Base-by-base conservation (phyloP, 2,797 vertebrate genomes). In the Tangara arthus region DNA sequence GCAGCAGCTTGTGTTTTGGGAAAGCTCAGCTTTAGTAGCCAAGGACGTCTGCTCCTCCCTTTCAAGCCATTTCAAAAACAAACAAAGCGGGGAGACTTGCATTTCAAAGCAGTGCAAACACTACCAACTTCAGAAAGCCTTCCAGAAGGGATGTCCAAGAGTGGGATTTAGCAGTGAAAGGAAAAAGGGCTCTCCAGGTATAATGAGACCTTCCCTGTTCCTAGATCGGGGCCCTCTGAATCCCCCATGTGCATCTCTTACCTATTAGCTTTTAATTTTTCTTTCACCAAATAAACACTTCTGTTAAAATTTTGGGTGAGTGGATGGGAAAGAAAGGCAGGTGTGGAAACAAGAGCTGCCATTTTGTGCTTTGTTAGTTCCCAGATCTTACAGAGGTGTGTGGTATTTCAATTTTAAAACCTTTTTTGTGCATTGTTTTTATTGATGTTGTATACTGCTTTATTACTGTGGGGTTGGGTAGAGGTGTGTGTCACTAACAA, bases 1-100 rank as follows among this genome's bases (percentile, higher is more conserved):
- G 93, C 95, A 95, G 93, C 91, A 94, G 96, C 93, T 93, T 97
- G 95, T 94, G 92, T 95, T 96, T 97, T 96, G 96, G 87, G 96
- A 96, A 95, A 95, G 85, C 93, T 94, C 87, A 92, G 93, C 89
- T 73, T 93, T 95, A 87, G 83, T 94, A 87, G 80, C 89, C 56
- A 34, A 75, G 81, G 93, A 95, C 61, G 90, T 64, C 87, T 95
- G 91, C 94, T 96, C 93, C 92, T 90, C 94, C 90, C 81, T 91
- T 92, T 89, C 82, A 78, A 90, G 84, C 89, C 89, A 46, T 92
- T 95, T 89, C 50, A 94, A 96, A 97, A 97, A 96, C 96, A 97
- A 97, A 97, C 94, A 96, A 82, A 96, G 73, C 49, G 0, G 49
- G 47, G 50, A 94, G 95, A 91, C 89, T 91, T 93, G 79, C 89